Evolutionary conservation across 2,888 invertebrate genomes (phyloP).

Genomic region (Eupithecia pulchellata): DNA sequence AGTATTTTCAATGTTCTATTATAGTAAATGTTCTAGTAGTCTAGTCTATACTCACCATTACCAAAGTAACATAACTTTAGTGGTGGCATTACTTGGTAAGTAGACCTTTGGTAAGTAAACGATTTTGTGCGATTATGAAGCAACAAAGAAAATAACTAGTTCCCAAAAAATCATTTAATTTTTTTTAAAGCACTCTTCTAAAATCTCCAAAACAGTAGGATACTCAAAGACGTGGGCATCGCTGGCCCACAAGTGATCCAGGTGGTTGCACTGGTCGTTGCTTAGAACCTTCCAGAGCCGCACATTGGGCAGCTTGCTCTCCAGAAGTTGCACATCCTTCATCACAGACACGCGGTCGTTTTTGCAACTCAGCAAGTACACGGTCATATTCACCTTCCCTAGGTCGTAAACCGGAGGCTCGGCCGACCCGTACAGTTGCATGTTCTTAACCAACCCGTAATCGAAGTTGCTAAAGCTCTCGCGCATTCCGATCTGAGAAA

Average conservation of each 20-base stretch:
- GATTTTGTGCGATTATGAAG: neutral
- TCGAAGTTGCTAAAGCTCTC: slow-evolving; percentile 57
- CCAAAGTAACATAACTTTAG: no score
- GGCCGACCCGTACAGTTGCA: slow-evolving; percentile 47
- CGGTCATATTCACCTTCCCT: slow-evolving; percentile 52
- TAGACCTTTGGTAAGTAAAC: no score
- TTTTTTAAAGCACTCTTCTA: slow-evolving; percentile 18
- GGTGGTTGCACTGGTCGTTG: slow-evolving; percentile 50
- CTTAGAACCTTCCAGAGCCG: slow-evolving; percentile 44
- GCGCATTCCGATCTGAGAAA: slow-evolving; percentile 50
- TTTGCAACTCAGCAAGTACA: slow-evolving; percentile 52
- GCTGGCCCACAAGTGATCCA: slow-evolving; percentile 59
- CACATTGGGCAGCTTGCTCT: slow-evolving; percentile 52
- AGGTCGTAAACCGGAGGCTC: slow-evolving; percentile 59
- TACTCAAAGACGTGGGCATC: slow-evolving; percentile 45
- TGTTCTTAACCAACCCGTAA: slow-evolving; percentile 53
- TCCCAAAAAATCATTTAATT: neutral
- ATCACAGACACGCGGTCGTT: slow-evolving; percentile 57
- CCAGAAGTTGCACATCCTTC: slow-evolving; percentile 50
- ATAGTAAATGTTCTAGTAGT: no score
- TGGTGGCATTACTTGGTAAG: neutral
- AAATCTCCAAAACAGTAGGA: slow-evolving; percentile 42
- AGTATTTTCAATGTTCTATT: no score
- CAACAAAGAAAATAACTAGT: neutral
- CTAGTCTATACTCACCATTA: no score